Evolutionary conservation across 1,140 invertebrate genomes (phyloP), one percentile per base, ranked within the genome.

Genomic region (Drosophila repletoides): DNA sequence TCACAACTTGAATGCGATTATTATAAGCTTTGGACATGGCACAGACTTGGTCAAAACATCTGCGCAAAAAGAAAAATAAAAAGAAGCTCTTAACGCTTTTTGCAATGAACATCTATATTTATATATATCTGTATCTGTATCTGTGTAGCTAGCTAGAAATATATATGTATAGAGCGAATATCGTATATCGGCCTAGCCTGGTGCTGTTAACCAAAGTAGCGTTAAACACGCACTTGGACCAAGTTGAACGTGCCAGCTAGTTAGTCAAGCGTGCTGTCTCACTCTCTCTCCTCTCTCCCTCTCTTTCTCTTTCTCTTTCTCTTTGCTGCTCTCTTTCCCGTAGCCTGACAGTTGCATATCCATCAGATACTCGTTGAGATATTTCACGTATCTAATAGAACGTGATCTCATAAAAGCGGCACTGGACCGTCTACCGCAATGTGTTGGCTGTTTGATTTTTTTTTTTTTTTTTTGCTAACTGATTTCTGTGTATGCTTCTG

Each of bases 341-440:
- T 64, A 33, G 45, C 69, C 72, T 81, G 72, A 60, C 53, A 73
- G 65, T 69, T 59, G 41, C 51, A 67, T 68, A 79, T 72, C 55
- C 75, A 68, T 68, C 68, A 60, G 63, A 38, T 29, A 60, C 72
- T 76, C 48, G 63, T 65, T 63, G 63, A 51, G 67, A 86, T 84
- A 80, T 63, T 86, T 86, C 80, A 86, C 80, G 80, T 86, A 72
- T 68, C 55, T 51, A 59, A 76, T 76, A 86, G 80, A 86, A 86
- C 80, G 80, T 86, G 80, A 76, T 86, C 80, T 83, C 72, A 75
- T 68, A 59, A 77, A 83, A 69, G 43, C 29, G 22, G 28, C 56
- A 60, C 40, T 49, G 28, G 56, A 38, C 45, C 49, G 49, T 45
- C 28, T 21, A 38, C 14, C 10, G 12, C 28, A 28, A 28, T 61